A percentile compares a stretch with the other conserved stretches of the same genome.
phyloP scores from a whole-genome alignment of 2,113 vertebrate species.

The Talpa occidentalis region DNA sequence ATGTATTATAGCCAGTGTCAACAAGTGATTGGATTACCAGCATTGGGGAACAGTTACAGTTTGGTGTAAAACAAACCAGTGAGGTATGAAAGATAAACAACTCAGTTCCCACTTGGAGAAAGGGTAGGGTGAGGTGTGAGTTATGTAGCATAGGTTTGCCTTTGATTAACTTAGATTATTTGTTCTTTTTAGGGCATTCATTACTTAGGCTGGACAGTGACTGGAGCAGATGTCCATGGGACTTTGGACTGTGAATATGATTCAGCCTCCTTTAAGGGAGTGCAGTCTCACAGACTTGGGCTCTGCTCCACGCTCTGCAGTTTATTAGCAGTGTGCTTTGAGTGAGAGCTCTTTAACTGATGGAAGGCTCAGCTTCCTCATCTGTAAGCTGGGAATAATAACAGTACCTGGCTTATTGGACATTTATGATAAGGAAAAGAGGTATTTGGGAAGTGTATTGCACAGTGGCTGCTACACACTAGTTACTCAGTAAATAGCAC shows the following conservation, averaged over 20 bases:
- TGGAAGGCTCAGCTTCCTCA: background rate
- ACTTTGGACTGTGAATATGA: background rate
- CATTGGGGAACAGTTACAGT: conserved; percentile 37
- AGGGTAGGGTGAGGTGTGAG: background rate
- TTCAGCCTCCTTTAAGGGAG: conserved; percentile 17
- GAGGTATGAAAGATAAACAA: conserved; percentile 66
- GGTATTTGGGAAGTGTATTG: background rate
- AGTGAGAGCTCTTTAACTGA: background rate
- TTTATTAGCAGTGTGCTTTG: background rate
- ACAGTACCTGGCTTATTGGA: background rate
- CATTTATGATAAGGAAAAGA: background rate
- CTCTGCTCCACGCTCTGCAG: background rate
- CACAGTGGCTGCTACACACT: background rate
- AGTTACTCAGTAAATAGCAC: background rate
- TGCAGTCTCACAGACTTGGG: background rate
- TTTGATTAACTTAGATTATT: conserved; percentile 25
- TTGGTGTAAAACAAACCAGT: conserved; percentile 54
- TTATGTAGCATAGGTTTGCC: background rate
- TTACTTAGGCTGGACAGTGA: background rate
- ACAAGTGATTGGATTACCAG: conserved; percentile 32
- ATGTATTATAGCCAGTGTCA: background rate
- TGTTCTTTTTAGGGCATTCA: background rate
- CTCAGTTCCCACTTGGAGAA: conserved; percentile 26
- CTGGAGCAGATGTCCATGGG: background rate
- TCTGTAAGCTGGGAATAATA: background rate